Base-by-base conservation (phyloP, 1,140 invertebrate genomes). In the Drosophila nikananu region DNA sequence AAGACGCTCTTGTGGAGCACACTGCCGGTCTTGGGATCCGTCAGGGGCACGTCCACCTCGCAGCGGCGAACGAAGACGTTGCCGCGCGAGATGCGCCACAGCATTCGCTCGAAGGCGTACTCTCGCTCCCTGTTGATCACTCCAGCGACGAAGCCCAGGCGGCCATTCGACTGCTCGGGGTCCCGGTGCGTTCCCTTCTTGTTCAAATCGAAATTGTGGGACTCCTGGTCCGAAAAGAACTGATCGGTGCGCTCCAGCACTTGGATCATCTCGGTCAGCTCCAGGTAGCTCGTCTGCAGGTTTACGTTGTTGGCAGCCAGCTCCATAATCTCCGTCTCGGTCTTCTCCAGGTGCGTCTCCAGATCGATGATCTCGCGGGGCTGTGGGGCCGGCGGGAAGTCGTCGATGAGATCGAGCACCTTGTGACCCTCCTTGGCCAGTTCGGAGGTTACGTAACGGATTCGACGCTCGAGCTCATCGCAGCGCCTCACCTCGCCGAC, bases 81-180 rank as follows among this genome's bases (percentile, higher is more conserved):
- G 44, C 97, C 98, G 74, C 98, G 95, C 23, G 98, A 99, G 12
- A 98, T 98, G 79, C 98, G 95, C 98, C 98, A 99, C 63, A 99
- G 92, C 96, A 99, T 98, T 48, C 98, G 94, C 93, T 99, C 99
- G 94, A 99, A 99, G 23, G 97, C 97, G 15, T 97, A 97, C 60
- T 99, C 95, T 19, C 98, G 95, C 93, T 99, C 98, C 5, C 98
- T 94, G 62, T 96, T 95, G 41, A 98, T 96, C 17, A 98, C 97
- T 42, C 97, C 97, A 17, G 97, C 97, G 15, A 98, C 96, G 92
- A 98, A 97, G 59, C 97, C 97, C 32, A 95, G 92, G 3, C 94
- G 93, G 0, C 95, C 95, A 41, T 95, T 93, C 3, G 94, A 93
- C 3, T 80, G 60, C 92, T 95, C 98, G 97, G 81, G 98, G 97